Base-by-base conservation (phyloP, 2,888 invertebrate species). In the Eupithecia tripunctaria region DNA sequence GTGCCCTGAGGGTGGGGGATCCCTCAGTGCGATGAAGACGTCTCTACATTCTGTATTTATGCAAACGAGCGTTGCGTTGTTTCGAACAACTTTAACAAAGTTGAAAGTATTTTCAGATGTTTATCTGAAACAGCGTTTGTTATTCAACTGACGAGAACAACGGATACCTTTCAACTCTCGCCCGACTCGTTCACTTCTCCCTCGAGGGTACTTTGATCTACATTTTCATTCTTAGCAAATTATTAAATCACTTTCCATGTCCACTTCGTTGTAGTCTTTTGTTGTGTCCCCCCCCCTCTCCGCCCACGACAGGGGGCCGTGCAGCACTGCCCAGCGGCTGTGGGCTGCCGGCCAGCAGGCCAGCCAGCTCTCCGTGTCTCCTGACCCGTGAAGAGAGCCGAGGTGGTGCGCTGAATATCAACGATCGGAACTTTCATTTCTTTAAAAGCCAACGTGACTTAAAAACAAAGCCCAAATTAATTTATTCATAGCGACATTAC, bases 401-500 rank as follows among this genome's bases (percentile, higher is more conserved):
- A 7, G 38, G 18, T n/a, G 51, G 67, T 51, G 66, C 27, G 47
- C 59, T 65, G 67, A 60, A 74, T 43, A 29, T 14, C 18, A 68
- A 68, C 41, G 21, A 62, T 71, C 18, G 4, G 60, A 21, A 65
- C 63, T 60, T 64, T 59, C 66, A 66, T 70, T 72, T 63, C 68
- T 70, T 41, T 70, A 25, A 72, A 66, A 60, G 69, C 29, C 73
- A 47, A 78, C 67, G 70, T 73, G 62, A 75, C 75, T 71, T 56
- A 67, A 69, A 75, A 78, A 72, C 71, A 74, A 76, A 75, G 72
- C 67, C 27, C 21, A 41, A 65, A 70, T 71, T 76, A 75, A 76
- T 78, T 63, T 76, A 78, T 78, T 76, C 75, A 76, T 76, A 74
- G 71, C 75, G 36, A 47, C 71, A 66, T 73, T 68, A 72, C 67